Base-by-base conservation (phyloP, 2,797 vertebrate species). In the Otolemur crassicaudatus region DNA sequence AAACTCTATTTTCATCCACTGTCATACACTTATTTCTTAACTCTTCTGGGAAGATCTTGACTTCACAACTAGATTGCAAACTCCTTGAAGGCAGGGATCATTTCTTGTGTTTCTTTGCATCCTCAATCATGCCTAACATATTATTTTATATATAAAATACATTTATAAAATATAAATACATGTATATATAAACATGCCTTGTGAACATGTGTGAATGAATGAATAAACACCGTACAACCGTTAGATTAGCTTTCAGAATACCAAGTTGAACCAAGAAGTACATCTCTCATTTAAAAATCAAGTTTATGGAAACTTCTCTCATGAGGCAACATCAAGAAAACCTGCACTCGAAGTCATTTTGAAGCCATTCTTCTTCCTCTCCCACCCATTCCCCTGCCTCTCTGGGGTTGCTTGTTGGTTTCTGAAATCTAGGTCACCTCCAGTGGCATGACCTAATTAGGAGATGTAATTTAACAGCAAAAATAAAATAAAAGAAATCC, bases 391-490 rank as follows among this genome's bases (percentile, higher is more conserved):
- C 90, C 65, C 49, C 65, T 84, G 69, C 67, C 79, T 97, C 94
- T 88, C 91, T 96, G 85, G 88, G 92, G 89, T 96, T 96, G 81
- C 92, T 92, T 95, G 69, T 96, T 98, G 97, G 97, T 94, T 96
- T 97, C 85, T 85, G 75, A 97, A 98, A 97, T 97, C 87, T 98
- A 97, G 98, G 97, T 97, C 97, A 97, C 95, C 92, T 98, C 95
- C 87, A 96, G 82, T 97, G 94, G 90, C 95, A 94, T 97, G 98
- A 97, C 97, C 98, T 96, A 98, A 98, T 98, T 98, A 98, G 96
- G 92, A 98, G 90, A 96, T 95, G 97, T 96, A 98, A 98, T 97
- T 97, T 98, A 98, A 97, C 77, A 93, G 79, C 81, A 80, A 95
- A 80, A 84, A 86, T 83, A 81, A 95, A 95, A 95, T 43, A 94